phyloP scores from a whole-genome alignment of 2,888 invertebrate species.

The Dermolepida albohirtum region DNA sequence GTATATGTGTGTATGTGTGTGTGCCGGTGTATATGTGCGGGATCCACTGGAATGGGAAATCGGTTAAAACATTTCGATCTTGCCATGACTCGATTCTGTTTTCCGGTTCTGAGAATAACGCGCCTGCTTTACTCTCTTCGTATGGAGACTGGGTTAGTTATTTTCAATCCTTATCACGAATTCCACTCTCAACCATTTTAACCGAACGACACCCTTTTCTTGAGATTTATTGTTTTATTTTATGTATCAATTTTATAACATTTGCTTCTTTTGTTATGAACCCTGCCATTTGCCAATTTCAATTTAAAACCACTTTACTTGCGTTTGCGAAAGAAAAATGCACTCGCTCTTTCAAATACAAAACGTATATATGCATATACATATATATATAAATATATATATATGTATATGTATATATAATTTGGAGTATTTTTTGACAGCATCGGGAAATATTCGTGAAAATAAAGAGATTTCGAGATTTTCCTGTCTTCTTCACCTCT shows the following conservation, averaged over 20 bases:
- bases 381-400: too few species aligned
- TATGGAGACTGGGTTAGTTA: conserved; percentile 51
- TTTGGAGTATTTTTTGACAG: too few species aligned
- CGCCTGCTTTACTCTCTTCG: conserved; percentile 39
- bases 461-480: too few species aligned
- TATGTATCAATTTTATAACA: conserved; percentile 58
- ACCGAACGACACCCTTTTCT: conserved; percentile 55
- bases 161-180: conserved; percentile 59
- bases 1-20: background rate
- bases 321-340: conserved; percentile 39
- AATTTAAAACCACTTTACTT: conserved; percentile 51
- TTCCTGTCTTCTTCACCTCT: too few species aligned
- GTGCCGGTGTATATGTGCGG: conserved; percentile 19
- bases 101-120: conserved; percentile 40
- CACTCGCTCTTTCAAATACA: background rate
- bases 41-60: conserved; percentile 37
- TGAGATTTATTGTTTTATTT: conserved; percentile 59
- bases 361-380: too few species aligned
- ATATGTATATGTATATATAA: too few species aligned
- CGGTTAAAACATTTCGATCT: conserved; percentile 43
- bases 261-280: conserved; percentile 54
- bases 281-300: conserved; percentile 47
- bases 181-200: conserved; percentile 59
- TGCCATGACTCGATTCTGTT: conserved; percentile 41
- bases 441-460: too few species aligned